These are phyloP conservation scores for Aproaerema taeniolella DNA, from an alignment of 2,888 invertebrate species.

Conservation along the genomic window DNA sequence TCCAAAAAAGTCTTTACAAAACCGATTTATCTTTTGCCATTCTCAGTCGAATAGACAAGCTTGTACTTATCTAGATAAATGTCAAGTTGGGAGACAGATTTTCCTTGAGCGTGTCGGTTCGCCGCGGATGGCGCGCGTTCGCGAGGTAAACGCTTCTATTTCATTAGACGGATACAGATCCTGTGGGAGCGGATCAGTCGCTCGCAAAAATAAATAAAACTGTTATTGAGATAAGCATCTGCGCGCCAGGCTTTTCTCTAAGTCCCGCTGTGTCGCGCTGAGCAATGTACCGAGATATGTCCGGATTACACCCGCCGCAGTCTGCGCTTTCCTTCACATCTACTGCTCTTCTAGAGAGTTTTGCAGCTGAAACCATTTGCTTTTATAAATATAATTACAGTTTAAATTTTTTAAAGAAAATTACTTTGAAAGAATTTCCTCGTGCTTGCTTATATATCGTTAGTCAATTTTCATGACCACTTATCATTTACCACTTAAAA, in stretches of 20 bases:
- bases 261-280: slow-evolving; percentile 73
- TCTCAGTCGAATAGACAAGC: slow-evolving; percentile 20
- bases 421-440: no score
- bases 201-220: slow-evolving; percentile 77
- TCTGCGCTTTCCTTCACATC: slow-evolving; percentile 49
- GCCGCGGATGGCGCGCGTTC: slow-evolving; percentile 25
- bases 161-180: slow-evolving; percentile 67
- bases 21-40: slow-evolving; percentile 27
- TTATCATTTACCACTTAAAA: no score
- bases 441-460: no score
- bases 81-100: slow-evolving; percentile 26
- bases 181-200: slow-evolving; percentile 65
- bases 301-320: slow-evolving; percentile 62
- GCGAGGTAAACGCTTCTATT: slow-evolving; percentile 40
- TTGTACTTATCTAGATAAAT: slow-evolving; percentile 10
- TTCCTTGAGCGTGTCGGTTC: slow-evolving; percentile 26
- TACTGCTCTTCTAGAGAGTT: slow-evolving; percentile 57
- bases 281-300: slow-evolving; percentile 75
- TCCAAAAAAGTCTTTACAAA: not conserved
- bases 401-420: no score
- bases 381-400: no score
- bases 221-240: slow-evolving; percentile 78
- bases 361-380: slow-evolving; percentile 62
- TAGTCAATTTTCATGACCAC: no score
- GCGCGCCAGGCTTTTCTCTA: slow-evolving; percentile 71